These are phyloP conservation scores for Brenthis daphne DNA, from an alignment of 2,888 invertebrate species.

Conservation along the genomic window DNA sequence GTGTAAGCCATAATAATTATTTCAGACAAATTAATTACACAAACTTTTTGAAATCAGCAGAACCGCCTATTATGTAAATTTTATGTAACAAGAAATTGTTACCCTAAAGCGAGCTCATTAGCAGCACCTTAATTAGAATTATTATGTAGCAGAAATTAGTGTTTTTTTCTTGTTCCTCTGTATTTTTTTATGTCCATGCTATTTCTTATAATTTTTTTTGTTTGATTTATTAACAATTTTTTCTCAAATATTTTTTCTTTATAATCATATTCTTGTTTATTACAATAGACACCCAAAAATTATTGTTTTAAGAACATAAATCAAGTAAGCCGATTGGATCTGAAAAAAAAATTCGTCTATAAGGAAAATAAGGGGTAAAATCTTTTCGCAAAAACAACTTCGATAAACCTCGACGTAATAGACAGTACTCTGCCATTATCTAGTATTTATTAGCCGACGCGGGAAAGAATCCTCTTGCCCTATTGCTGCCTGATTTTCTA, in stretches of 20 bases:
- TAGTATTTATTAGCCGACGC: conserved; percentile 59
- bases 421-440: conserved; percentile 64
- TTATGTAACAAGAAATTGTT: conserved; percentile 58
- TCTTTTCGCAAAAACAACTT: conserved; percentile 52
- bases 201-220: no score
- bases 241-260: neutral
- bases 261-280: neutral
- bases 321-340: conserved; percentile 54
- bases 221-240: no score
- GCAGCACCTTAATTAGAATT: conserved; percentile 54
- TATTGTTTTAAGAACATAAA: conserved; percentile 46
- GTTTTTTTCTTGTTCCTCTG: neutral
- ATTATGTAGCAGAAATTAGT: conserved; percentile 46
- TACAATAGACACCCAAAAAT: neutral
- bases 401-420: conserved; percentile 59
- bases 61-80: conserved; percentile 40
- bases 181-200: neutral
- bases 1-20: neutral
- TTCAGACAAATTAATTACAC: conserved; percentile 4
- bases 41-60: conserved; percentile 8
- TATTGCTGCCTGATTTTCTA: conserved; percentile 17
- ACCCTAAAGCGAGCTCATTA: conserved; percentile 65
- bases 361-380: conserved; percentile 51
- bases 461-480: conserved; percentile 10
- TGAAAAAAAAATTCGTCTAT: conserved; percentile 53